Base-by-base conservation (phyloP, 2,888 invertebrate species). In the Drosophila flavopinicola region DNA sequence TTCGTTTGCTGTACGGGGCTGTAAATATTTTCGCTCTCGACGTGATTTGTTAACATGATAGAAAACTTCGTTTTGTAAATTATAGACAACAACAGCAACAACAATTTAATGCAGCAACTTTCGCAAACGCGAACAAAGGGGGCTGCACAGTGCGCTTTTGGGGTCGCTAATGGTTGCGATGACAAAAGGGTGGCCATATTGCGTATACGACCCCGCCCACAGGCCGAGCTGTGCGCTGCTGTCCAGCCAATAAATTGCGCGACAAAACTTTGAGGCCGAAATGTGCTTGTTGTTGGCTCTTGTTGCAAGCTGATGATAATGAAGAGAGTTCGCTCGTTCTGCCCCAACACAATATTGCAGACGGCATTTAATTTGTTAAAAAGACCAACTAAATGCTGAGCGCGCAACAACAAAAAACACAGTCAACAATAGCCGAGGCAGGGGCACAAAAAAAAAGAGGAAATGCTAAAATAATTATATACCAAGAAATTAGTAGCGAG, bases 351-450 rank as follows among this genome's bases (percentile, higher is more conserved):
- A 77, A 66, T n/a, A n/a, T 60, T 69, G 60, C 69, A 49, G 66
- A 75, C 66, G 85, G 73, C 88, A 88, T 88, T 88, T 88, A 88
- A 89, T 88, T 88, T 89, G 89, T 87, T 89, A 85, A 89, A 89
- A 89, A 86, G 88, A 75, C 72, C 79, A 85, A 87, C 85, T 73
- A 69, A 80, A 68, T 74, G 68, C 56, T 64, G 51, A 42, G 69
- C 52, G 41, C n/a, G n/a, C n/a, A n/a, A n/a, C n/a, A 37, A 56
- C 53, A 48, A 49, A 45, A 57, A 54, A 54, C 54, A 57, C 53
- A 37, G 48, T 65, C n/a, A 66, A 80, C 69, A 41, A 45, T 44
- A 53, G 45, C 37, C 15, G 39, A 20, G n/a, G 29, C 6, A 1
- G n/a, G 6, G 35, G 29, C 1, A 27, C 17, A 15, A 5, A 20